These are phyloP conservation scores for Stigmatopora argus DNA, from an alignment of 2,113 vertebrate genomes.

Conservation along the genomic window DNA sequence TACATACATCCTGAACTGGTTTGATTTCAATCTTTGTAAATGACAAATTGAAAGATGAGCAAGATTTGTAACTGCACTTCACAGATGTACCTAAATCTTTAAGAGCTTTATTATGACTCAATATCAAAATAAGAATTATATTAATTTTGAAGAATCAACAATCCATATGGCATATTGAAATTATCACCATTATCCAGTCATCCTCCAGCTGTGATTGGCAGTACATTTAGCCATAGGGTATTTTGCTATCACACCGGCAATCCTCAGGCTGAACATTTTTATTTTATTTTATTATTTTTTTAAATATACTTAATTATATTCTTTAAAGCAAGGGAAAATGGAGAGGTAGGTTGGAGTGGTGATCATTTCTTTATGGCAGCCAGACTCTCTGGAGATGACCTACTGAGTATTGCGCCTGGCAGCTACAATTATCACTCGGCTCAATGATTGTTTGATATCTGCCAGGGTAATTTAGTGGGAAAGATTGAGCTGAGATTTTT, in stretches of 20 bases:
- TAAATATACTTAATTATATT: neutral
- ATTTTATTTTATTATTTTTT: neutral
- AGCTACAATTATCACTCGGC: slow-evolving; percentile 65
- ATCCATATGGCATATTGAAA: neutral
- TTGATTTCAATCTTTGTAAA: too few species aligned
- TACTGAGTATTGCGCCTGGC: slow-evolving; percentile 50
- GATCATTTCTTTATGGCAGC: slow-evolving; percentile 36
- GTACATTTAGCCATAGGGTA: slow-evolving; percentile 1
- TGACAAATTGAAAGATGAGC: too few species aligned
- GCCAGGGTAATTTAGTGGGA: slow-evolving; percentile 64
- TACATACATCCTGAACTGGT: too few species aligned
- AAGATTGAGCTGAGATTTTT: slow-evolving; percentile 56
- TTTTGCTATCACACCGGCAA: neutral
- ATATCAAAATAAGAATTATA: neutral
- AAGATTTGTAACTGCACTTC: too few species aligned
- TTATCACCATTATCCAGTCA: neutral
- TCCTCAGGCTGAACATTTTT: slow-evolving; percentile 1
- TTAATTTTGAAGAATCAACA: neutral
- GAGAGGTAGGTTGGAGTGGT: slow-evolving; percentile 12
- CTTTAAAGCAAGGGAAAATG: neutral
- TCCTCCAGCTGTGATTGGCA: neutral
- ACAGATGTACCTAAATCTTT: neutral
- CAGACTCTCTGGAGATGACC: slow-evolving; percentile 45
- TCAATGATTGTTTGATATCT: slow-evolving; percentile 66
- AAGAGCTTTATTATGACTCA: neutral